Evolutionary conservation across 2,888 invertebrate species (phyloP), one percentile per base, ranked within the genome.

Genomic region (Cantharis lateralis): DNA sequence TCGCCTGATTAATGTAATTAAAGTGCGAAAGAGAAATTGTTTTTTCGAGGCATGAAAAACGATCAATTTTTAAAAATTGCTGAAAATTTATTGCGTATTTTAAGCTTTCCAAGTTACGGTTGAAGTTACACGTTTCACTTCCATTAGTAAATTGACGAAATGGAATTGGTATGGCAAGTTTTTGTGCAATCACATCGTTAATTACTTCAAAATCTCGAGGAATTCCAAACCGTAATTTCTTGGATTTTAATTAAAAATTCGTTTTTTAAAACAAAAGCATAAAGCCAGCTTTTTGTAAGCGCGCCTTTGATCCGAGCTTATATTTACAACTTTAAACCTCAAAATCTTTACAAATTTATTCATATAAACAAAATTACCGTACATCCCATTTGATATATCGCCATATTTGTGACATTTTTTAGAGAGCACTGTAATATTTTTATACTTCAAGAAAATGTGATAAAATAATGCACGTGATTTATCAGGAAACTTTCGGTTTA

Each of bases 331-430:
- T 63, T 63, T 63, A 63, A 63, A 63, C 16, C 16, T 63, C 63
- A 20, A 16, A 63, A 63, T 16, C 63, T 20, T 20, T 20, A 66
- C 18, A 66, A 66, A 66, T 66, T 66, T 66, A 66, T 66, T 16
- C 64, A n/a, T 20, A 66, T n/a, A 20, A 15, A 66, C 15, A 66
- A 66, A 66, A 66, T 66, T 66, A 66, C 24, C 24, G 16, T 24
- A 66, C 64, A 66, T 66, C 18, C 15, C 11, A 20, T 20, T 66
- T 66, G 64, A 66, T 66, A 16, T 16, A 66, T 66, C 24, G 24
- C 24, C 24, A 48, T 66, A 66, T 66, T 66, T 66, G 24, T 66
- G 64, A 66, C 64, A 66, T 18, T 66, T 66, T 66, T 66, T 66
- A 24, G 64, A 20, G 9, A n/a, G 64, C 20, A 10, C 24, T n/a